Base-by-base conservation (phyloP, 2,888 invertebrate genomes). In the Nephrocerus scutellatus region DNA sequence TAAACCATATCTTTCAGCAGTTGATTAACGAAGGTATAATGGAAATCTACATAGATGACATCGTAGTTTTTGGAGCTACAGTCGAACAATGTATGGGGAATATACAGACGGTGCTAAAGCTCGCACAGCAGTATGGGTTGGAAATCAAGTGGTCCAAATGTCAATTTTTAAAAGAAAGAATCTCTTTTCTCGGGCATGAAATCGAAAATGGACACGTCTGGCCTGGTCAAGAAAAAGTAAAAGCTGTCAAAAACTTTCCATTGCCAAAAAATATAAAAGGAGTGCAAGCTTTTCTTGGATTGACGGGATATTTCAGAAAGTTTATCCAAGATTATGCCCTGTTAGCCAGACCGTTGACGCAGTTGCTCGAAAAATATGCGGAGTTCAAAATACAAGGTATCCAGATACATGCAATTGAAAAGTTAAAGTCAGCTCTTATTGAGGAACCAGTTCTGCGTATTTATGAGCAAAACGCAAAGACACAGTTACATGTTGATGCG, bases 11-110 rank as follows among this genome's bases (percentile, higher is more conserved):
- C 6, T 47, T 48, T 19, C 18, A 43, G 14, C 8, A 32, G 14
- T 31, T 46, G 13, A 43, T 45, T 5, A 26, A 22, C 14, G 18
- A 44, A 26, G 30, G 31, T 13, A 15, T 43, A 4, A 15, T 47
- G 10, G 5, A 38, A 1, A 10, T 36, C 2, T 51, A 46, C 24
- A 10, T 47, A 18, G 51, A 47, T 22, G 46, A 50, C 24, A 20
- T 48, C 2, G 36, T 50, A 6, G 31, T 48, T 12, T 29, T 28
- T 3, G 34, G 37, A 18, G 24, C 8, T 19, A 22, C 40, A 5
- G 21, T 30, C n/a, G 28, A 40, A 9, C 22, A 25, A 23, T 33
- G 41, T 22, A 19, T 44, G 10, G 5, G 38, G n/a, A 36, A 57
- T 52, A 24, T 32, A 4, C 31, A 30, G 28, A 29, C 15, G 10